These are phyloP conservation scores for Neosilurus mollespiculum DNA, from an alignment of 2,797 vertebrate genomes.

Conservation along the genomic window DNA sequence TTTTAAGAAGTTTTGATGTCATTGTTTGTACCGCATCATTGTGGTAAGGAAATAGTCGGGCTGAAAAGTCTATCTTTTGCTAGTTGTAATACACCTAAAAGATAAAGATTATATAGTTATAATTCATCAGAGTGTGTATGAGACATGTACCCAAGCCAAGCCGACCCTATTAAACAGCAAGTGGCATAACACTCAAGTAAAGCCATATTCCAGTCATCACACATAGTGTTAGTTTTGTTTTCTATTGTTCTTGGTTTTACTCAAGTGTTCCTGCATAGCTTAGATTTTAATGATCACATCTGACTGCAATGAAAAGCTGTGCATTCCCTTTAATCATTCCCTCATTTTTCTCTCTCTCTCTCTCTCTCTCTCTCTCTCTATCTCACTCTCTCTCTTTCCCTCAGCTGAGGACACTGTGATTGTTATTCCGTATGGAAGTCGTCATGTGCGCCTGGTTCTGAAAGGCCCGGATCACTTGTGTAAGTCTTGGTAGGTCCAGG, in stretches of 20 bases:
- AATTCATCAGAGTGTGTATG: slow-evolving; percentile 10
- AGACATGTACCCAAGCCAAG: slow-evolving; percentile 16
- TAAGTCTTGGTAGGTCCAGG: slow-evolving; percentile 88
- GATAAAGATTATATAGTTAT: not conserved
- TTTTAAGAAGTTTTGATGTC: slow-evolving; percentile 19
- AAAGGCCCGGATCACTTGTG: slow-evolving; percentile 97
- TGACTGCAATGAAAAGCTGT: slow-evolving; percentile 39
- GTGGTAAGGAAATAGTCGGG: slow-evolving; percentile 11
- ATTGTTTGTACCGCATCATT: slow-evolving; percentile 1
- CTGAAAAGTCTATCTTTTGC: slow-evolving; percentile 15
- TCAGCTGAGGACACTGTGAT: slow-evolving; percentile 89
- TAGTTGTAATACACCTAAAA: not conserved
- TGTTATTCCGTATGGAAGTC: slow-evolving; percentile 87
- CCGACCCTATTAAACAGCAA: slow-evolving; percentile 35
- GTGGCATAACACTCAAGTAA: not conserved
- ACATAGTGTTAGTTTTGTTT: slow-evolving; percentile 30
- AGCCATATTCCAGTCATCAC: slow-evolving; percentile 37
- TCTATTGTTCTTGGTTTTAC: slow-evolving; percentile 40
- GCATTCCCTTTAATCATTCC: slow-evolving; percentile 39
- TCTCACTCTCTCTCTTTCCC: slow-evolving; percentile 12
- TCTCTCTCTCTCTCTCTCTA: not conserved
- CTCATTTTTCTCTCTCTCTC: slow-evolving; percentile 25
- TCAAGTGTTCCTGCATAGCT: slow-evolving; percentile 38
- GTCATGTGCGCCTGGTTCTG: slow-evolving; percentile 87
- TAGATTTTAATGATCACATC: slow-evolving; percentile 48